phyloP scores from a whole-genome alignment of 2,888 invertebrate genomes.

The Limnephilus marmoratus region DNA sequence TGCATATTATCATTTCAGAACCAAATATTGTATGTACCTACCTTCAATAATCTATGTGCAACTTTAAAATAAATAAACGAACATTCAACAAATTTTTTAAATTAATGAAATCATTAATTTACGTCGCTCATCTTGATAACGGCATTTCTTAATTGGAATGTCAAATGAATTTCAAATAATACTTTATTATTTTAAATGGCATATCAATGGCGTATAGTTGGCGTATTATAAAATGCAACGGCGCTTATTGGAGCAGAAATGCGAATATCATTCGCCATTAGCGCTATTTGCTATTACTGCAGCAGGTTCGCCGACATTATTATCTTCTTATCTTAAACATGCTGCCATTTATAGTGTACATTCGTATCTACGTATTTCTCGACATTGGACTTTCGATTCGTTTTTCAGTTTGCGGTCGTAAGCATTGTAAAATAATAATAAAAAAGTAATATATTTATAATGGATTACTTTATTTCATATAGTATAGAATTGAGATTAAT shows the following conservation, averaged over 20 bases:
- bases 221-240: constrained; percentile 14
- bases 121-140: constrained; percentile 11
- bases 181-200: constrained; percentile 6
- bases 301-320: constrained; percentile 36
- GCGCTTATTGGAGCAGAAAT: constrained; percentile 53
- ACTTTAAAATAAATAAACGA: no score
- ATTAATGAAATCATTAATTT: not conserved
- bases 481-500: no score
- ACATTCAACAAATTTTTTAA: no score
- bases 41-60: no score
- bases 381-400: constrained; percentile 38
- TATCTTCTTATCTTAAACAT: not conserved
- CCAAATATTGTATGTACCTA: no score
- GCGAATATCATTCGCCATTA: constrained; percentile 38
- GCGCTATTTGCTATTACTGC: constrained; percentile 15
- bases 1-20: no score
- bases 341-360: constrained; percentile 2
- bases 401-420: constrained; percentile 16
- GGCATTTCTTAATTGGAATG: not conserved
- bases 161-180: constrained; percentile 25
- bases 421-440: no score
- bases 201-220: constrained; percentile 28
- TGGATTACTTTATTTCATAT: not conserved
- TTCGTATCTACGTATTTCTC: constrained; percentile 30
- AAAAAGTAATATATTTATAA: not conserved